Evolutionary conservation across 2,888 invertebrate species (phyloP).

Genomic region (Tetragonula carbonaria): DNA sequence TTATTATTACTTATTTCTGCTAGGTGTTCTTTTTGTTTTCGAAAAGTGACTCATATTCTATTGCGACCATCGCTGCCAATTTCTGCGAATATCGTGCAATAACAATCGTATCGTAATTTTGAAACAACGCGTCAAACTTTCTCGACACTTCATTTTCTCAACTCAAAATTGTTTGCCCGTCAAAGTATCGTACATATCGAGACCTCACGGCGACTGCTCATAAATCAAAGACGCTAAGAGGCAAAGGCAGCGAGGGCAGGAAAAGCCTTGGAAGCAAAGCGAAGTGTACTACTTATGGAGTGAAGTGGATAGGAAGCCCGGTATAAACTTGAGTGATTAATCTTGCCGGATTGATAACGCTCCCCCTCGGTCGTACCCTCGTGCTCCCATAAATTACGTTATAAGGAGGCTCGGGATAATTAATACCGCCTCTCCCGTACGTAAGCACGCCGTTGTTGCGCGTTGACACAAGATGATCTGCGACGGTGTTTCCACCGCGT

Average conservation of each 20-base stretch:
- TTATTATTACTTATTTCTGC: neutral
- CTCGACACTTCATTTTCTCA: neutral
- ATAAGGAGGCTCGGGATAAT: conserved; percentile 78
- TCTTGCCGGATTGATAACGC: conserved; percentile 81
- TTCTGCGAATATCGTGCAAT: neutral
- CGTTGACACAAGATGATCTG: conserved; percentile 63
- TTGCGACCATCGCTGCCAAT: neutral
- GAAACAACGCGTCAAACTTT: neutral
- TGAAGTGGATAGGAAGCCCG: conserved; percentile 76
- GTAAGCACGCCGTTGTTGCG: conserved; percentile 62
- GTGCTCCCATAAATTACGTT: conserved; percentile 80
- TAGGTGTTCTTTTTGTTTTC: neutral
- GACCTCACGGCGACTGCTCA: conserved; percentile 63
- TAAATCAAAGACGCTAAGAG: conserved; percentile 78
- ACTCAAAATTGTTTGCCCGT: conserved; percentile 52
- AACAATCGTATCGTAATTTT: neutral
- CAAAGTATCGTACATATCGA: conserved; percentile 52
- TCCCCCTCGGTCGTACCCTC: conserved; percentile 70
- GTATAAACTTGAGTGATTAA: conserved; percentile 82
- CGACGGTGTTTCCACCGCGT: conserved; percentile 46
- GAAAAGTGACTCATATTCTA: neutral
- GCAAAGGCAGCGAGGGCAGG: conserved; percentile 71
- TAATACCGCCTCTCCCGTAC: conserved; percentile 73
- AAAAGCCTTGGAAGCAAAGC: conserved; percentile 71
- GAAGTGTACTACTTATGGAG: conserved; percentile 76